Evolutionary conservation across 2,888 invertebrate species (phyloP).

Genomic region (Sphaeridia pumilis): DNA sequence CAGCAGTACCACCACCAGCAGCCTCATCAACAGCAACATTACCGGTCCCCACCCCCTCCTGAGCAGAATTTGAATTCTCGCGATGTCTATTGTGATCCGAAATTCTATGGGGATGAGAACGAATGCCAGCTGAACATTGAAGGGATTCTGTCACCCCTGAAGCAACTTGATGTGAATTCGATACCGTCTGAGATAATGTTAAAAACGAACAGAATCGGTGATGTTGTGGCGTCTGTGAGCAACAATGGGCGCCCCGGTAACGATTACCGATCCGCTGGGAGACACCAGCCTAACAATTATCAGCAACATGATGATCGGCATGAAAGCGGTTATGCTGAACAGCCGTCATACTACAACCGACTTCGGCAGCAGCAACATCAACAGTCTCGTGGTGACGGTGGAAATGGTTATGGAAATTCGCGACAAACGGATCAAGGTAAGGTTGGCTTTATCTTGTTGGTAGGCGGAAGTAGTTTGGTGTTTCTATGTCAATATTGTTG

Average conservation of each 20-base stretch:
- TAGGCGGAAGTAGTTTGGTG: too few species aligned
- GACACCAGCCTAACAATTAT: neutral
- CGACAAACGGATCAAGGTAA: too few species aligned
- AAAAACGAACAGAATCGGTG: slow-evolving; percentile 23
- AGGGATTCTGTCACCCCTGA: slow-evolving; percentile 17
- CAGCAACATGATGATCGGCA: neutral
- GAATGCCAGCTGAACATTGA: slow-evolving; percentile 15
- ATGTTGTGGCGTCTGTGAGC: slow-evolving; percentile 1
- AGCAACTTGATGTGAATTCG: slow-evolving; percentile 25
- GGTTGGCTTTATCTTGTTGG: too few species aligned
- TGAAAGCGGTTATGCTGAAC: neutral
- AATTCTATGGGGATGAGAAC: slow-evolving; percentile 9
- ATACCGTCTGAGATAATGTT: slow-evolving; percentile 29
- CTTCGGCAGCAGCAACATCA: too few species aligned
- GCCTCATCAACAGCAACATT: too few species aligned
- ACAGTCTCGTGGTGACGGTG: too few species aligned
- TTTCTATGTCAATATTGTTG: too few species aligned
- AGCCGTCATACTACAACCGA: too few species aligned
- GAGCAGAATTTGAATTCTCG: neutral
- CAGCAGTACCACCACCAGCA: too few species aligned
- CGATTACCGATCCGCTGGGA: neutral
- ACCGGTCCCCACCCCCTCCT: too few species aligned
- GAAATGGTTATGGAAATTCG: too few species aligned
- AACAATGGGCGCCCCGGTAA: neutral
- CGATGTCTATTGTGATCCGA: slow-evolving; percentile 6